Evolutionary conservation across 92 coral and sea anemone species (phyloP).

Genomic region (Bergia sp.): DNA sequence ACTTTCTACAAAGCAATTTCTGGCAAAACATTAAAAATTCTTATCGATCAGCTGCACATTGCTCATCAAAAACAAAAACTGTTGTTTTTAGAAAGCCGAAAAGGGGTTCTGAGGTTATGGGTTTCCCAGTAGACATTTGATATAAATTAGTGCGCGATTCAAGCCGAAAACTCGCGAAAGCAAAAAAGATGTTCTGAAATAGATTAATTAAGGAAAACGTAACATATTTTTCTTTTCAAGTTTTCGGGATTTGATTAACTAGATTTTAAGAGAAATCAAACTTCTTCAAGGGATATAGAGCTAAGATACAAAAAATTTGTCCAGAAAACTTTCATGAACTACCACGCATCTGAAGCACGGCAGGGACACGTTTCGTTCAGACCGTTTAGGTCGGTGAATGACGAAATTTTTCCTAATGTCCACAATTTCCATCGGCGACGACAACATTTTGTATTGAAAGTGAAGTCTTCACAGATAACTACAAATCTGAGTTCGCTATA

Average conservation of each 20-base stretch:
- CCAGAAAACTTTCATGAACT: not conserved
- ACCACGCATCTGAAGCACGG: not conserved
- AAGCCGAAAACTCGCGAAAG: slow-evolving; percentile 1
- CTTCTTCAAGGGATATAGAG: not conserved
- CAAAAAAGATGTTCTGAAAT: not conserved
- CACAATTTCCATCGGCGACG: slow-evolving; percentile 35
- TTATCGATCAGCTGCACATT: slow-evolving; percentile 31
- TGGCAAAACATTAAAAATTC: not conserved
- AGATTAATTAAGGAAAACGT: not conserved
- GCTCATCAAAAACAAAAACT: slow-evolving; percentile 17
- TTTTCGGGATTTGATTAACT: not conserved
- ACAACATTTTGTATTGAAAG: slow-evolving; percentile 34
- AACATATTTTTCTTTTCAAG: not conserved
- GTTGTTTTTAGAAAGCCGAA: slow-evolving; percentile 26
- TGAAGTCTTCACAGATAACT: slow-evolving; percentile 33
- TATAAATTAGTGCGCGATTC: not conserved
- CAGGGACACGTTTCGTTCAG: slow-evolving; percentile 3
- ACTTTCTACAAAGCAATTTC: not conserved
- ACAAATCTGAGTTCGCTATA: slow-evolving; percentile 33
- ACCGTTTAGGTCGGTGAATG: slow-evolving; percentile 6
- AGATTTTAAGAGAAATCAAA: not conserved
- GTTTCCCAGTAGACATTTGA: not conserved
- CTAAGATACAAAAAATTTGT: not conserved
- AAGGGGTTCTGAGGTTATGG: not conserved
- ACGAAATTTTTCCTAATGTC: slow-evolving; percentile 21